Percentiles rank a stretch among this genome's conserved stretches.
phyloP scores from a whole-genome alignment of 2,797 vertebrate species.

The Gymnopithys bicolor region DNA sequence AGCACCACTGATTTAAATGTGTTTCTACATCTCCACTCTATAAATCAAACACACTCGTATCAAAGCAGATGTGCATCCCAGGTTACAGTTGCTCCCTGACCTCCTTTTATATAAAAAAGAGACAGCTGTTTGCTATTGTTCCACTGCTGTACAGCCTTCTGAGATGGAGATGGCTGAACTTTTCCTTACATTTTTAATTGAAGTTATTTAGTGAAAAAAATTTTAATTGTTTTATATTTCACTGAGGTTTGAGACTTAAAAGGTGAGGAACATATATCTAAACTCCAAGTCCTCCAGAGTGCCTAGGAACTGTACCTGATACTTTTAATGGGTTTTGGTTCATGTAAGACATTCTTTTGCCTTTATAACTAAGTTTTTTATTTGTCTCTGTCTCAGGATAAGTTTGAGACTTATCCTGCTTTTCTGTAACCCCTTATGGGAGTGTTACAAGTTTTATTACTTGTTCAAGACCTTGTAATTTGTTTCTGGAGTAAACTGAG shows the following conservation, averaged over 20 bases:
- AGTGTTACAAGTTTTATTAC: not conserved
- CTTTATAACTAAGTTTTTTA: not conserved
- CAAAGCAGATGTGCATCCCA: fast-evolving
- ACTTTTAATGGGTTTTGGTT: not conserved
- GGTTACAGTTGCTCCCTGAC: not conserved
- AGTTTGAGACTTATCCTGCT: not conserved
- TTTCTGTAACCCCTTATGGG: not conserved
- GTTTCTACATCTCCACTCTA: not conserved
- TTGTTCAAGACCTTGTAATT: not conserved
- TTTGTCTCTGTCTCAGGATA: not conserved
- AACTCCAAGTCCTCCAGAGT: not conserved
- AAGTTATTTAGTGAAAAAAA: not conserved
- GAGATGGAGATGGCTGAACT: not conserved
- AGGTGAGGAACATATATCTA: not conserved
- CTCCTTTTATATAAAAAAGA: not conserved
- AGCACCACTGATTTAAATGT: not conserved
- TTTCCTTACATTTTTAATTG: not conserved
- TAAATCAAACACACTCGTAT: fast-evolving
- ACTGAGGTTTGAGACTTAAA: not conserved
- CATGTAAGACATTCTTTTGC: not conserved
- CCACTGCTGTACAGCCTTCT: not conserved
- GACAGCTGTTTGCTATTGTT: not conserved
- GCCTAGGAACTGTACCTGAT: not conserved
- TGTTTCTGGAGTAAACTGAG: not conserved
- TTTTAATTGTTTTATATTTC: not conserved